Base-by-base conservation (phyloP, 2,888 invertebrate species). In the Phalera bucephala region DNA sequence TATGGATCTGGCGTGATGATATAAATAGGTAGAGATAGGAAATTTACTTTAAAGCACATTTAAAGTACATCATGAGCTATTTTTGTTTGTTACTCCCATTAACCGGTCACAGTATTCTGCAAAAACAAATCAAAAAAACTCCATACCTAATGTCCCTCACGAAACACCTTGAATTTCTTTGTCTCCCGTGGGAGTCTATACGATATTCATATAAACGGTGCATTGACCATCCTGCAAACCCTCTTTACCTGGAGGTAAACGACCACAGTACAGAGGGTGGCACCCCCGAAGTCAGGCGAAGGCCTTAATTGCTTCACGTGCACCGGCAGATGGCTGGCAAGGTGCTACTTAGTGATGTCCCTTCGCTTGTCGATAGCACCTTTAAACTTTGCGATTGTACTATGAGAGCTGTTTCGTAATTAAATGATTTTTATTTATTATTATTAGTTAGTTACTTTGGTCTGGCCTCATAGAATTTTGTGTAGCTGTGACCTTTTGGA, bases 241-340 rank as follows among this genome's bases (percentile, higher is more conserved):
- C 82, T 17, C 78, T 72, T 65, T 42, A 55, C 61, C 56, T 48
- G 52, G 68, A 80, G 88, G 88, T 86, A 84, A 88, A 86, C 77
- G 87, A 84, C 85, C 86, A 82, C 55, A 55, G 56, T 55, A 64
- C 62, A 49, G 82, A 84, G 88, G 86, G 86, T 83, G 86, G 73
- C 86, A 83, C 88, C 87, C 88, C 85, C 87, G 64, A 74, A 60
- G 64, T 57, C 55, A 49, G 39, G 46, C 60, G 56, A 53, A 59
- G 66, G 64, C 71, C 76, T 80, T 85, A 87, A 88, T 86, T 84
- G 74, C 84, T 77, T 84, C 82, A 84, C 85, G 84, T 83, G 85
- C 74, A 73, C 69, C 64, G 62, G 88, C 88, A 88, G 88, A 85
- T 88, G 86, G 81, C 47, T 73, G 78, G 83, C 88, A 89, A 89